Evolutionary conservation across 2,888 invertebrate genomes (phyloP).

Genomic region (Myopa tessellatipennis): DNA sequence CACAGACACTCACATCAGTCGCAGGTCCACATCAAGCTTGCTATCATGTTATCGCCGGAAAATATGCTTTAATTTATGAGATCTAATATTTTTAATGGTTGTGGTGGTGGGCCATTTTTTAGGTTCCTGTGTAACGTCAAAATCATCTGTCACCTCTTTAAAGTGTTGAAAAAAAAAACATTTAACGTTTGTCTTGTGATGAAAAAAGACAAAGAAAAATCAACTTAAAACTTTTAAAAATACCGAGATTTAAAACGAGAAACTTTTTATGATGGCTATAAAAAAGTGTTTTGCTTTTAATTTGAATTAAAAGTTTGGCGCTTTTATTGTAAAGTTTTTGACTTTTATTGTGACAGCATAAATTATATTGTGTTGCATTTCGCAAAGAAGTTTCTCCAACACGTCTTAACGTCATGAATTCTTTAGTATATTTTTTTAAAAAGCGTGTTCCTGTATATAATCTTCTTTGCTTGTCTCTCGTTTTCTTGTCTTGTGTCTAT

Average conservation of each 20-base stretch:
- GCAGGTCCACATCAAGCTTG: neutral
- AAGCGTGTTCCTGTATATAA: neutral
- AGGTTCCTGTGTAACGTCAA: neutral
- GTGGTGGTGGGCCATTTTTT: neutral
- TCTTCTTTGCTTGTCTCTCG: neutral
- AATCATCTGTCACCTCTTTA: neutral
- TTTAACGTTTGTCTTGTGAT: neutral
- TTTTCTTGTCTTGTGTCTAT: constrained; percentile 22
- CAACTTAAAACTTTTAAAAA: neutral
- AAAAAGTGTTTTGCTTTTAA: too few species aligned
- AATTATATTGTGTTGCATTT: neutral
- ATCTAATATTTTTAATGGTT: constrained; percentile 2
- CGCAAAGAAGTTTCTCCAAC: too few species aligned
- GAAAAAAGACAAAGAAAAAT: neutral
- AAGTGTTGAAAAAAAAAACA: too few species aligned
- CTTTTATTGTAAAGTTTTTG: neutral
- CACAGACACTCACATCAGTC: too few species aligned
- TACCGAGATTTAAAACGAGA: neutral
- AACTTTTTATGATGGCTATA: neutral
- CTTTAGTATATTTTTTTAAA: too few species aligned
- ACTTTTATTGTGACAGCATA: constrained; percentile 1
- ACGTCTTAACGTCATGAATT: too few species aligned
- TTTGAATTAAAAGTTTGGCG: too few species aligned
- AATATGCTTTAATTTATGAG: constrained; percentile 25
- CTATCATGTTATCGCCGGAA: constrained; percentile 1